These are phyloP conservation scores for Tenthredo mesomela DNA, from an alignment of 2,888 invertebrate genomes.

Conservation along the genomic window DNA sequence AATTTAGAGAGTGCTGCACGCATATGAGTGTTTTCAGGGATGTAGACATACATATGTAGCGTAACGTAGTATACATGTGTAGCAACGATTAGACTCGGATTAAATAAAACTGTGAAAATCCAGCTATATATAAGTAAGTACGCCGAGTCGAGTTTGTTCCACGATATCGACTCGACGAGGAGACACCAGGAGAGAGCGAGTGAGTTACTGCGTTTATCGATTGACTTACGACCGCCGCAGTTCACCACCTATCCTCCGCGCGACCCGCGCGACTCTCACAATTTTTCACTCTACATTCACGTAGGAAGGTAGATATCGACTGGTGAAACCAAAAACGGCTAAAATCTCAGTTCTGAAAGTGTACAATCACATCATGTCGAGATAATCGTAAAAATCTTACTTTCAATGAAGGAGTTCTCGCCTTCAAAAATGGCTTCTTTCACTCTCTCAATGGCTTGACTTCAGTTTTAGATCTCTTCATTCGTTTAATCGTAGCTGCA, in stretches of 20 bases:
- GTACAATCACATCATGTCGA: background rate
- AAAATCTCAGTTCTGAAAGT: background rate
- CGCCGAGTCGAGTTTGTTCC: slow-evolving; percentile 23
- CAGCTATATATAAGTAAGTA: background rate
- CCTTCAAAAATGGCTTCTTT: background rate
- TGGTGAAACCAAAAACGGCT: background rate
- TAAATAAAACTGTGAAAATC: slow-evolving; percentile 7
- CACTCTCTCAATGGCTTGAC: background rate
- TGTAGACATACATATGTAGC: background rate
- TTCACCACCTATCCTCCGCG: slow-evolving; percentile 37
- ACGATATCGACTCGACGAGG: slow-evolving; percentile 46
- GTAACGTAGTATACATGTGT: too few relatives aligned
- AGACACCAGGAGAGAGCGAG: slow-evolving; percentile 49
- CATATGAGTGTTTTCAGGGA: background rate
- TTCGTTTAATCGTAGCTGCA: background rate
- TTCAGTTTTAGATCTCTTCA: background rate
- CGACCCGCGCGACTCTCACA: background rate
- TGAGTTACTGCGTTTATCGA: slow-evolving; percentile 62
- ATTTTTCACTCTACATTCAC: slow-evolving; percentile 29
- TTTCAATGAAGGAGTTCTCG: background rate
- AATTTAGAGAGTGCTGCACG: too few relatives aligned
- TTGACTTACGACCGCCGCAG: slow-evolving; percentile 64
- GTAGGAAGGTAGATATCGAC: background rate
- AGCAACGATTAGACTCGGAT: background rate
- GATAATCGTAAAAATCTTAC: background rate